Conservation (phyloP, 2,113 vertebrate species). For the Ptychochromis oligacanthus region DNA sequence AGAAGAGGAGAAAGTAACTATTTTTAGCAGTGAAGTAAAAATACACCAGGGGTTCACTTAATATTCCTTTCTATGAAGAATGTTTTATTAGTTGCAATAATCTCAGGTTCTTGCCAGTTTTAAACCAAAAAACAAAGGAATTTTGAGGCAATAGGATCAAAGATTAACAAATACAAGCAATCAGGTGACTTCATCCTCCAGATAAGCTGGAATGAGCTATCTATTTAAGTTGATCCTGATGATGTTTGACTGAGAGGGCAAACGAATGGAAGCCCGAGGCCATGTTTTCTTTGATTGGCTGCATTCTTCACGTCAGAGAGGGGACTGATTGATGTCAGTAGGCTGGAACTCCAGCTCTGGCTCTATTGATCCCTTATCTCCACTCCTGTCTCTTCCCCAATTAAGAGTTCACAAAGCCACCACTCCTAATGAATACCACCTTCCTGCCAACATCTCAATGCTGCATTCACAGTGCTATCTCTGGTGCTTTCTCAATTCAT, state of each 20-base stretch:
- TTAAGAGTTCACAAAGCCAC: slow-evolving; percentile 74
- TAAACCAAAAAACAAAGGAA: neutral
- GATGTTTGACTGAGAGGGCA: slow-evolving; percentile 45
- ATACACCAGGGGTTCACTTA: slow-evolving; percentile 48
- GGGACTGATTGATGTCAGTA: slow-evolving; percentile 68
- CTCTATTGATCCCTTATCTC: slow-evolving; percentile 61
- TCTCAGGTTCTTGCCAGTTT: slow-evolving; percentile 35
- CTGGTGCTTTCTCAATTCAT: slow-evolving; percentile 5
- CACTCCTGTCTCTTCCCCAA: slow-evolving; percentile 59
- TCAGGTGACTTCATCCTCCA: neutral
- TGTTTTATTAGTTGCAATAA: slow-evolving; percentile 30
- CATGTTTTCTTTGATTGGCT: slow-evolving; percentile 42
- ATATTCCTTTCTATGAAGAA: slow-evolving; percentile 38
- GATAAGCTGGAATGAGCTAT: slow-evolving; percentile 31
- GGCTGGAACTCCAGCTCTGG: slow-evolving; percentile 41
- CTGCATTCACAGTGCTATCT: slow-evolving; percentile 10
- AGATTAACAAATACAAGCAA: slow-evolving; percentile 30
- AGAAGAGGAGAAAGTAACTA: slow-evolving; percentile 51
- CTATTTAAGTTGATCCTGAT: slow-evolving; percentile 46
- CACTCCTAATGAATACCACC: slow-evolving; percentile 55
- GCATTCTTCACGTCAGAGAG: slow-evolving; percentile 24
- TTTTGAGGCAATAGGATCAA: neutral
- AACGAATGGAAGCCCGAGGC: slow-evolving; percentile 18
- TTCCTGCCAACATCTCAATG: slow-evolving; percentile 43
- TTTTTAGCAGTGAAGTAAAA: slow-evolving; percentile 64